These are phyloP conservation scores for Galeruca laticollis DNA, from an alignment of 2,888 invertebrate genomes.

Conservation along the genomic window DNA sequence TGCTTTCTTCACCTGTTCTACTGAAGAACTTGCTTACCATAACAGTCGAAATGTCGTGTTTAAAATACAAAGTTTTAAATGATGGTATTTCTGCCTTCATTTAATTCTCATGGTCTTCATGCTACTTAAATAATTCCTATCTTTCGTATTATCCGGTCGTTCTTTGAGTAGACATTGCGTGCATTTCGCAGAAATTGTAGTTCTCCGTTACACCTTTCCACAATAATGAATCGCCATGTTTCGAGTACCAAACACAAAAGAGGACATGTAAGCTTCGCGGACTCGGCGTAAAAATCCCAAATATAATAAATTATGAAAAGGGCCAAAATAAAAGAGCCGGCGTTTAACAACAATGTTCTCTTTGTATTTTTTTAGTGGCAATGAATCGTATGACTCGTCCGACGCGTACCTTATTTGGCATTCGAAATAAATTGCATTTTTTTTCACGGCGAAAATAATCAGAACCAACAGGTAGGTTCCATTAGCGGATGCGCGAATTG, in stretches of 20 bases:
- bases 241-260: conserved; percentile 38
- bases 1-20: neutral
- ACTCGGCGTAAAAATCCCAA: conserved; percentile 37
- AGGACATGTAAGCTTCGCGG: conserved; percentile 37
- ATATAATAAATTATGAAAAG: conserved; percentile 50
- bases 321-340: conserved; percentile 45
- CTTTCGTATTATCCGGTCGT: conserved; percentile 8
- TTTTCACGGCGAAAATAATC: conserved; percentile 56
- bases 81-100: neutral
- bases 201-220: conserved; percentile 28
- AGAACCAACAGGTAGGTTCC: conserved; percentile 56
- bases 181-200: conserved; percentile 35
- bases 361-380: conserved; percentile 49
- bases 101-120: conserved; percentile 4
- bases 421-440: conserved; percentile 52
- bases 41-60: conserved; percentile 1
- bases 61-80: neutral
- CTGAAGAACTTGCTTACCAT: neutral
- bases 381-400: conserved; percentile 49
- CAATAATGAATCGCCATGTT: conserved; percentile 42
- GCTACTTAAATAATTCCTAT: conserved; percentile 22
- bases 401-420: conserved; percentile 54
- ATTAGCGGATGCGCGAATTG: conserved; percentile 10
- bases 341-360: conserved; percentile 48
- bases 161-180: conserved; percentile 37